Evolutionary conservation across 2,113 vertebrate species (phyloP).

Genomic region (Anhinga anhinga): DNA sequence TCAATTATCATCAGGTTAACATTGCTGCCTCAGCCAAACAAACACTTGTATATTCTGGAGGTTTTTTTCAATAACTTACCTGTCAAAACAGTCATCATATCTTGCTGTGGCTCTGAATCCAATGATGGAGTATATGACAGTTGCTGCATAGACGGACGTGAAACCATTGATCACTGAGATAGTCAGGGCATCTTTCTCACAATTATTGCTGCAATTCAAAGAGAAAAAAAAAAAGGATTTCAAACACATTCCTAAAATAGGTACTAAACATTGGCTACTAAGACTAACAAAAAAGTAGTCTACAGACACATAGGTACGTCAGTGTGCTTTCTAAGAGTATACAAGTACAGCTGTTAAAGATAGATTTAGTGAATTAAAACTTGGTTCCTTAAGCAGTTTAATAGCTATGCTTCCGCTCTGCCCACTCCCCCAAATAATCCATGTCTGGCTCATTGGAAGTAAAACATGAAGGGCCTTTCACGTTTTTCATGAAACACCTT

Average conservation of each 20-base stretch:
- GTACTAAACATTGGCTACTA: not conserved
- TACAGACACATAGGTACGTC: not conserved
- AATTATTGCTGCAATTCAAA: slow-evolving; percentile 86
- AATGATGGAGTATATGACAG: slow-evolving; percentile 94
- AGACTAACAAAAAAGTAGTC: not conserved
- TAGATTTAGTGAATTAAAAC: not conserved
- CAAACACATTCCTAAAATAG: not conserved
- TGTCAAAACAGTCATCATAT: slow-evolving; percentile 82
- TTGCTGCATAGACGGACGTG: slow-evolving; percentile 92
- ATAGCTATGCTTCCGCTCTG: not conserved
- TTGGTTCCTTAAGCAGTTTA: not conserved
- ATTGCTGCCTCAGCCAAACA: not conserved
- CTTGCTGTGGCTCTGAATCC: slow-evolving; percentile 91
- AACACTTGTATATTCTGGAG: not conserved
- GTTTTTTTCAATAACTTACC: slow-evolving; percentile 59
- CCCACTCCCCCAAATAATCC: not conserved
- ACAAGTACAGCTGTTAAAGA: not conserved
- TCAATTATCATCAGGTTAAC: not conserved
- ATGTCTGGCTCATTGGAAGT: not conserved
- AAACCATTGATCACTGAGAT: slow-evolving; percentile 93
- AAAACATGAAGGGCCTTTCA: not conserved
- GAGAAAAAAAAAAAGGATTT: not conserved
- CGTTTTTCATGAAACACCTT: not conserved
- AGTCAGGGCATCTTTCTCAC: slow-evolving; percentile 88
- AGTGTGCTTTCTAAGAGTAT: not conserved